Evolutionary conservation across 2,797 vertebrate species (phyloP), one percentile per base, ranked within the genome.

Genomic region (Lycodopsis pacificus): DNA sequence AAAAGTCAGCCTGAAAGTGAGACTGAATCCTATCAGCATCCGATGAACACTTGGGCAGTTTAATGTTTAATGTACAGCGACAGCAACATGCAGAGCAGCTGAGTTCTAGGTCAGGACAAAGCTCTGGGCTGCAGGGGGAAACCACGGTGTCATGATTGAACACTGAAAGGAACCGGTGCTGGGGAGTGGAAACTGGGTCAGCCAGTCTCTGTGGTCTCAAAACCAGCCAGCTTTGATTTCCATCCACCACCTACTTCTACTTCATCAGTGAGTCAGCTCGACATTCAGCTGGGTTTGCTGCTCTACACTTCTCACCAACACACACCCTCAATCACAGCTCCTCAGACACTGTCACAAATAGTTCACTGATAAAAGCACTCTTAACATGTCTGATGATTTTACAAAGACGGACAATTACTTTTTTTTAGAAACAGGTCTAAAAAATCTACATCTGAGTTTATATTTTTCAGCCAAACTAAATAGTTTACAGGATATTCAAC

Each of bases 171-270:
- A 91, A 81, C 86, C 82, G 82, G 88, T 87, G 88, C 87, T 63
- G 77, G 83, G 77, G 83, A 89, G 81, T 82, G 77, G 82, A 93
- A 94, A 93, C 66, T 93, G 90, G 92, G 92, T 94, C 92, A 94
- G 84, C 67, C 83, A 51, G 88, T 90, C 91, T 93, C 90, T 80
- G 84, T 84, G 86, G 90, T 91, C 89, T 89, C 88, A 80, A 81
- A 77, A 89, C 62, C 81, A 89, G 87, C 81, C 82, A 82, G 85
- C 87, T 86, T 91, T 63, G 59, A 81, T 91, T 93, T 92, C 89
- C 89, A 91, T 89, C 86, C 88, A 80, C 88, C 85, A 91, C 89
- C 89, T 89, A 89, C 90, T 87, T 87, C 73, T 71, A 84, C 88
- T 85, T 84, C 72, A 27, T 81, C 82, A 87, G 81, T 92, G 92